Conservation (phyloP, 2,797 vertebrate genomes). For the Oreochromis grahami region DNA sequence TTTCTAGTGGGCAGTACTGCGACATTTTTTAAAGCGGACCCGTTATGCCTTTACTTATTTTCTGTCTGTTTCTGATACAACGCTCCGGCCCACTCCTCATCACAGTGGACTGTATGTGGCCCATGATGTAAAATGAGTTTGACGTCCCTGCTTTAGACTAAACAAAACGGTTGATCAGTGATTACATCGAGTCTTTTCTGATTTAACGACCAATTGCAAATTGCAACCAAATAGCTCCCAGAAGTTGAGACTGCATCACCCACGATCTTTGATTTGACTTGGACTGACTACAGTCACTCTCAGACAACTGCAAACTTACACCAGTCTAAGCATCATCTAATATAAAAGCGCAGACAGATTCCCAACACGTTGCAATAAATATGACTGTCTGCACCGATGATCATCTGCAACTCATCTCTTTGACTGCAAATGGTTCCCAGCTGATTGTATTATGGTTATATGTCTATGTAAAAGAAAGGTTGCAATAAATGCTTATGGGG, state of each 20-base stretch:
- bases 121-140: not conserved
- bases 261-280: not conserved
- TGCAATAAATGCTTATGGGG: not conserved
- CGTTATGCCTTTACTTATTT: not conserved
- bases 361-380: not conserved
- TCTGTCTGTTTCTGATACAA: not conserved
- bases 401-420: not conserved
- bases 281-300: not conserved
- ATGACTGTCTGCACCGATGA: not conserved
- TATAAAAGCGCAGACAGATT: not conserved
- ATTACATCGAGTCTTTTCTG: not conserved
- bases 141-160: not conserved
- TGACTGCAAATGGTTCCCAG: not conserved
- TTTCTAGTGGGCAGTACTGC: not conserved
- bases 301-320: not conserved
- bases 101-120: not conserved
- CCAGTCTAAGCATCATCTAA: not conserved
- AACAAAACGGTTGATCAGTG: not conserved
- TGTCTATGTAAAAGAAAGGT: not conserved
- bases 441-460: not conserved
- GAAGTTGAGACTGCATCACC: not conserved
- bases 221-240: not conserved
- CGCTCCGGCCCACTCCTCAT: fast-evolving
- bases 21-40: not conserved
- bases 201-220: not conserved